Base-by-base conservation (phyloP, 2,797 vertebrate genomes). In the Brachymystax lenok region DNA sequence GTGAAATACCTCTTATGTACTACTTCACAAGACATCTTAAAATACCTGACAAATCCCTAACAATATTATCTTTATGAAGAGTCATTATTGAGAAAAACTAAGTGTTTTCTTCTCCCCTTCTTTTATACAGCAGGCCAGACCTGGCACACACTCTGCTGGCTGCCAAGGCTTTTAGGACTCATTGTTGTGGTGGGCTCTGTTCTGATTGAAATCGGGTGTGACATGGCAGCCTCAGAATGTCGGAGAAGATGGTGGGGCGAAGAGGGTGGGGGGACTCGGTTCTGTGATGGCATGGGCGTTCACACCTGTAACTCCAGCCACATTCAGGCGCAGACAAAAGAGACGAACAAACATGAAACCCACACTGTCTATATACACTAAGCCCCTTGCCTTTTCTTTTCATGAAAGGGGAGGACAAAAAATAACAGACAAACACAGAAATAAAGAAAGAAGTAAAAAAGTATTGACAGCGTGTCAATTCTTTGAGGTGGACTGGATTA, bases 281-380 rank as follows among this genome's bases (percentile, higher is more conserved):
- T 84, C 78, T 82, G 77, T 54, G 72, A 74, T 8, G 5, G 78
- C 0, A 3, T 56, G 56, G 56, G 56, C 56, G 17, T 83, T 91
- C 84, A 85, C 90, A 92, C 86, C 90, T 91, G 90, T 81, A 86
- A 88, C 81, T 83, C 56, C 56, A 59, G 54, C 54, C 40, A 59
- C 54, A n/a, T 59, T 66, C 27, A 24, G 61, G 81, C 70, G 79
- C 83, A 86, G 83, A 90, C 87, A 89, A 91, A 89, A 87, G 85
- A 83, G 33, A 74, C 19, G n/a, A 73, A 72, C 84, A 87, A 88
- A 91, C 81, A 82, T 86, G 84, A 90, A 91, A 90, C 85, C 83
- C 74, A 87, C 24, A 81, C 88, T 78, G 85, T 86, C 10, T 46
- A 46, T 46, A 88, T 86, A 82, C 77, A 74, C 82, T 85, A 86